Evolutionary conservation across 2,888 invertebrate genomes (phyloP), one percentile per base, ranked within the genome.

Genomic region (Tillus elongatus): DNA sequence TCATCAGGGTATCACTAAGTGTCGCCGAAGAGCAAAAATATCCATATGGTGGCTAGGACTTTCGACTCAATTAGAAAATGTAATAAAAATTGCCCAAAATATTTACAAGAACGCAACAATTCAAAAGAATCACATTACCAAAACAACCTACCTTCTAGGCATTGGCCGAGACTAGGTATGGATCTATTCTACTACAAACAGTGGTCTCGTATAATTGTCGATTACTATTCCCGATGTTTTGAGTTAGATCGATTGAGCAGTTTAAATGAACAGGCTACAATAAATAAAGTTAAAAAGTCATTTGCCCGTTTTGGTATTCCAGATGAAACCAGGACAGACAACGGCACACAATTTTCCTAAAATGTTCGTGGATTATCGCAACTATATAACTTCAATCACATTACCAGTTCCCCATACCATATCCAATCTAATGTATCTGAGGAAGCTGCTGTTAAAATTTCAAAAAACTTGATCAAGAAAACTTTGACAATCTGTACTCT

Each of bases 21-120:
- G 32, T 15, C 9, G 32, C 6, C 10, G 13, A 32, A 10, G 32
- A 8, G 13, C 32, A 8, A 32, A 32, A 10, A 32, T 32, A 13
- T 32, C 32, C 6, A 13, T 32, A 9, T 32, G 13, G 32, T 32
- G 32, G 32, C 9, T 32, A 32, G 32, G 32, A 32, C 13, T 32
- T 8, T 32, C 32, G 9, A 9, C 13, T 8, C 32, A 32, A 13
- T 13, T 32, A 10, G 32, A 32, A 14, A 32, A 32, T 32, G 8
- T 32, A 15, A 10, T 32, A 32, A 9, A 13, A 13, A 32, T 13
- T 32, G 32, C 13, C 32, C 32, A 8, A 32, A 13, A 4, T 32
- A 13, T 13, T 11, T 32, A 9, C 12, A 32, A 14, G 14, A 32
- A 6, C 32, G 32, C 9, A 13, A 12, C 14, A 32, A 32, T 15